Evolutionary conservation across 2,888 invertebrate genomes (phyloP).

Genomic region (Smittia sp.): DNA sequence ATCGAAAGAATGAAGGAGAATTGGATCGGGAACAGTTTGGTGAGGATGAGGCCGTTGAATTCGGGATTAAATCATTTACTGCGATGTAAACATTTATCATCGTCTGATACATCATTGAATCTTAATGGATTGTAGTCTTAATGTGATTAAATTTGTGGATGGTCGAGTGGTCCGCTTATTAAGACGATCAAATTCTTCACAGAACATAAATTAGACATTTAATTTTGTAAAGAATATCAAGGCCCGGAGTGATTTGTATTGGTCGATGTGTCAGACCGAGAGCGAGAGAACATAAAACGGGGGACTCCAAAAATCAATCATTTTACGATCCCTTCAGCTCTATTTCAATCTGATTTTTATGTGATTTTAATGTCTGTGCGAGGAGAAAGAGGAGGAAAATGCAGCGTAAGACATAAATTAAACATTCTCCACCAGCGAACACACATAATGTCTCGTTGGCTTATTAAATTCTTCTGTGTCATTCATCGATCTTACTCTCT

Average conservation of each 20-base stretch:
- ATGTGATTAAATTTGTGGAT: neutral
- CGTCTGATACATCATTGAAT: conserved; percentile 38
- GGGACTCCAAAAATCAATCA: conserved; percentile 4
- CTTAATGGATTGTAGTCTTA: neutral
- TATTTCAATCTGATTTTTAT: conserved; percentile 15
- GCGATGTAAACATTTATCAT: conserved; percentile 39
- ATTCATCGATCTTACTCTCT: neutral
- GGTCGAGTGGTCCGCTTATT: neutral
- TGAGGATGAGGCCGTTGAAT: neutral
- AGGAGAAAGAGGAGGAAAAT: neutral
- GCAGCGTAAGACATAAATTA: conserved; percentile 6
- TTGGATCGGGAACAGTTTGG: conserved; percentile 22
- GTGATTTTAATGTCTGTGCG: neutral
- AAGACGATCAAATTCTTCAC: conserved; percentile 13
- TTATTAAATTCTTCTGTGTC: conserved; percentile 19
- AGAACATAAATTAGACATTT: conserved; percentile 14
- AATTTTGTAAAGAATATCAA: neutral
- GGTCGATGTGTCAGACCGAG: neutral
- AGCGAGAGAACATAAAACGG: neutral
- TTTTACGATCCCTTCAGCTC: neutral
- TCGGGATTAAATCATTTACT: conserved; percentile 32
- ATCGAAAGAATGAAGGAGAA: neutral
- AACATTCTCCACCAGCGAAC: neutral
- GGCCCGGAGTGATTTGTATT: too few species aligned
- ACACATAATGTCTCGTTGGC: conserved; percentile 13